Conservation (phyloP, 2,797 vertebrate genomes). For the Mus spretus region DNA sequence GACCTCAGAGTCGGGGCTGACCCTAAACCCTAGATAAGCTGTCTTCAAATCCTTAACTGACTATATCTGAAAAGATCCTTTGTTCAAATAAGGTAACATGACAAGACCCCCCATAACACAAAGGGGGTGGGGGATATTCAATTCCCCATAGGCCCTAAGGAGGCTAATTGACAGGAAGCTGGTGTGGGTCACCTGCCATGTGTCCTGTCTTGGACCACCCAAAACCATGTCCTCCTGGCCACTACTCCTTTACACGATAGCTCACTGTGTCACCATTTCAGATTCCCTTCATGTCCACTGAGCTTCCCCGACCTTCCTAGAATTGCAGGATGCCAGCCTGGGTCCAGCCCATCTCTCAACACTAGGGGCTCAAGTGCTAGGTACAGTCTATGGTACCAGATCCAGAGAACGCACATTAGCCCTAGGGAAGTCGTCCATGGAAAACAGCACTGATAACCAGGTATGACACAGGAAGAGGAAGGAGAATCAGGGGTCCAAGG, state of each 20-base stretch:
- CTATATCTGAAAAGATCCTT: neutral
- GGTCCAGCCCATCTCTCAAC: neutral
- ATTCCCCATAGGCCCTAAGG: neutral
- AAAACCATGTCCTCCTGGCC: accelerated
- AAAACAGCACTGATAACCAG: too few species aligned
- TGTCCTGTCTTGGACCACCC: neutral
- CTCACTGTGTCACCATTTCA: neutral
- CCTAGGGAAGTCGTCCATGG: slow-evolving; percentile 23
- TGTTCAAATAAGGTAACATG: neutral
- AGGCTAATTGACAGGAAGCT: neutral
- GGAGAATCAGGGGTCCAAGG: neutral
- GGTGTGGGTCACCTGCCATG: accelerated
- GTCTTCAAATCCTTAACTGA: neutral
- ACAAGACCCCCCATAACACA: neutral
- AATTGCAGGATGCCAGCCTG: neutral
- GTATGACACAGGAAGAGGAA: neutral
- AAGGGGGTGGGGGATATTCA: neutral
- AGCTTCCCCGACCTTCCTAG: neutral
- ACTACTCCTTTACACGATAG: neutral
- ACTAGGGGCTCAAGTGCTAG: neutral
- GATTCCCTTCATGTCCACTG: neutral
- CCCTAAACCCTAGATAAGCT: neutral
- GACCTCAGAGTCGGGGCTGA: neutral
- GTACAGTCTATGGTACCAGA: neutral
- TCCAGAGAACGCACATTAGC: slow-evolving; percentile 64